These are phyloP conservation scores for Candoia aspera DNA, from an alignment of 2,113 vertebrate genomes.

Conservation along the genomic window DNA sequence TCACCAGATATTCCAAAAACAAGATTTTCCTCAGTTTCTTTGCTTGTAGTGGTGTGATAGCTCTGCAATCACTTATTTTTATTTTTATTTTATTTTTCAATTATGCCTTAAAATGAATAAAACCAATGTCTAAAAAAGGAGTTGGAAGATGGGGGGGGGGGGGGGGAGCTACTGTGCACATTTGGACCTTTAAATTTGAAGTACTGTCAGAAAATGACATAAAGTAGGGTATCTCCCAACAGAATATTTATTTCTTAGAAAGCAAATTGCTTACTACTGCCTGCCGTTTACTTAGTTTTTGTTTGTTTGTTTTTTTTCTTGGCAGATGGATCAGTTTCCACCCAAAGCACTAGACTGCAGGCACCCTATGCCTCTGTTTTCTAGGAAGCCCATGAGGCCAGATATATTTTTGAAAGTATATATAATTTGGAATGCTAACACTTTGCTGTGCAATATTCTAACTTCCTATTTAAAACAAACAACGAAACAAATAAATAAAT, in stretches of 20 bases:
- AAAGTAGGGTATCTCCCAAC: neutral
- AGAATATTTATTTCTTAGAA: neutral
- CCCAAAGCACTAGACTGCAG: neutral
- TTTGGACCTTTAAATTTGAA: neutral
- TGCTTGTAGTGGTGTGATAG: neutral
- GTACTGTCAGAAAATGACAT: neutral
- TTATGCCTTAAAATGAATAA: neutral
- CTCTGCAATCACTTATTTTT: neutral
- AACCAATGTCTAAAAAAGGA: neutral
- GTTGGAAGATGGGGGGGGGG: neutral
- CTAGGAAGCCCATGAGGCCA: neutral
- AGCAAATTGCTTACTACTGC: neutral
- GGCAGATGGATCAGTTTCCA: neutral
- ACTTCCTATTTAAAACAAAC: neutral
- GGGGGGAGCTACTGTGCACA: neutral
- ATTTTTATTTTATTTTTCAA: no score
- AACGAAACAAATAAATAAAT: neutral
- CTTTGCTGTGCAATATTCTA: neutral
- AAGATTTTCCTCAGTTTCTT: no score
- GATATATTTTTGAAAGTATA: neutral
- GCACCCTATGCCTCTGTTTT: neutral
- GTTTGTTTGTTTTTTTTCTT: neutral
- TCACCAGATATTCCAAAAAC: neutral
- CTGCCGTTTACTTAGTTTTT: neutral
- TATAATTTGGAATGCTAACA: neutral